These are phyloP conservation scores for Garra rufa DNA, from an alignment of 2,113 vertebrate species.

Conservation along the genomic window DNA sequence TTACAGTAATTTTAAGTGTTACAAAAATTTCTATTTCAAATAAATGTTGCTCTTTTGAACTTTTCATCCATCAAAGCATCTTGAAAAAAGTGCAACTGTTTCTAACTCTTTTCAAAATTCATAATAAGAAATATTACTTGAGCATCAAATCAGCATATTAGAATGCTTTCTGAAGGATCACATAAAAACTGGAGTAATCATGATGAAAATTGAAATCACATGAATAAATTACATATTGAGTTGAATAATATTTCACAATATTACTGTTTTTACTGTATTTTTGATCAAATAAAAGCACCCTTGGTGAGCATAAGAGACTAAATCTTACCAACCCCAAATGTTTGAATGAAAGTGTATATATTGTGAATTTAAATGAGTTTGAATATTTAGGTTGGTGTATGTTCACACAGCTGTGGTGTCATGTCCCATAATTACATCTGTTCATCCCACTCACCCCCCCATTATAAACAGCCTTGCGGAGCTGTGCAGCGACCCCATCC, in stretches of 20 bases:
- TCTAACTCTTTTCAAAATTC: no score
- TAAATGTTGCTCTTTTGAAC: no score
- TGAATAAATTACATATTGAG: not conserved
- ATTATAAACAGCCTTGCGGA: slow-evolving; percentile 78
- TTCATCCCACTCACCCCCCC: slow-evolving; percentile 61
- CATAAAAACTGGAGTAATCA: not conserved
- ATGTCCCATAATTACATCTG: slow-evolving; percentile 25
- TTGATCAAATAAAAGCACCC: not conserved
- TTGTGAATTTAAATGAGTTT: no score
- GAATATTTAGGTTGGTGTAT: no score
- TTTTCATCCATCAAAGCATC: not conserved
- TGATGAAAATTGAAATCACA: not conserved
- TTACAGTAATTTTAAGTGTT: no score
- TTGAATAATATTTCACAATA: not conserved
- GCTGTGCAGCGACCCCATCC: slow-evolving; percentile 70
- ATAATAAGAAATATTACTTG: not conserved
- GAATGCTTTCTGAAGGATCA: not conserved
- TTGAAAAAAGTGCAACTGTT: not conserved
- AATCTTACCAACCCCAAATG: no score
- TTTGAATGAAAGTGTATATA: no score
- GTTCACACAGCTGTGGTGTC: slow-evolving; percentile 58
- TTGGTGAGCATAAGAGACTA: not conserved
- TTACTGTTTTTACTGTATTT: not conserved
- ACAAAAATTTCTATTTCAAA: no score
- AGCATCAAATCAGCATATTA: not conserved